Evolutionary conservation across 1,140 invertebrate genomes (phyloP).

Genomic region (Mercenaria mercenaria): DNA sequence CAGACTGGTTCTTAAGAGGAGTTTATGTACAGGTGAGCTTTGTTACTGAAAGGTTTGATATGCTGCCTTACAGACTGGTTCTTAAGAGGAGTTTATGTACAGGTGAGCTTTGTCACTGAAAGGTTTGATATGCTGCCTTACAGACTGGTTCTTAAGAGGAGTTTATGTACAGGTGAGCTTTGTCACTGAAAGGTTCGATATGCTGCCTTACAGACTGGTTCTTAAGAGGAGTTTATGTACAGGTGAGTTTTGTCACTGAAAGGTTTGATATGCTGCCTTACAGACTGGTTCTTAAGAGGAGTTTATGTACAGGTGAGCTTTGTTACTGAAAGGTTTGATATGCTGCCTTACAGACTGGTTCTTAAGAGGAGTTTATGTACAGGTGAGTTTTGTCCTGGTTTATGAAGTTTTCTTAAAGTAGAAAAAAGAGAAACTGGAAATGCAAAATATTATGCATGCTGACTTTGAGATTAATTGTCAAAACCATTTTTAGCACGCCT

Average conservation of each 20-base stretch:
- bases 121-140: constrained; percentile 6
- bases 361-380: constrained; percentile 34
- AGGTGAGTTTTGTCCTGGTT: not conserved
- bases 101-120: constrained; percentile 1
- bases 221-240: constrained; percentile 34
- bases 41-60: not conserved
- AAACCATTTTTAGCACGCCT: too few relatives aligned
- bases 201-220: constrained; percentile 4
- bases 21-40: constrained; percentile 37
- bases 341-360: constrained; percentile 4
- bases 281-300: constrained; percentile 11
- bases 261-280: constrained; percentile 6
- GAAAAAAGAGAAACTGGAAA: too few relatives aligned
- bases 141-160: constrained; percentile 11
- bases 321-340: not conserved
- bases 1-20: constrained; percentile 11
- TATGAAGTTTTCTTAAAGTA: not conserved
- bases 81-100: constrained; percentile 34
- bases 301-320: constrained; percentile 37
- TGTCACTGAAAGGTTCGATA: not conserved
- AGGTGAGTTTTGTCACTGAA: constrained; percentile 4
- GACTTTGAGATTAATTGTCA: too few relatives aligned
- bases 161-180: constrained; percentile 40
- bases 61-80: constrained; percentile 4
- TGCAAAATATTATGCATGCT: too few relatives aligned